Percentiles rank a stretch among this genome's conserved stretches.
These are phyloP conservation scores for Sebastes minor DNA, from an alignment of 2,797 vertebrate species.

Conservation along the genomic window DNA sequence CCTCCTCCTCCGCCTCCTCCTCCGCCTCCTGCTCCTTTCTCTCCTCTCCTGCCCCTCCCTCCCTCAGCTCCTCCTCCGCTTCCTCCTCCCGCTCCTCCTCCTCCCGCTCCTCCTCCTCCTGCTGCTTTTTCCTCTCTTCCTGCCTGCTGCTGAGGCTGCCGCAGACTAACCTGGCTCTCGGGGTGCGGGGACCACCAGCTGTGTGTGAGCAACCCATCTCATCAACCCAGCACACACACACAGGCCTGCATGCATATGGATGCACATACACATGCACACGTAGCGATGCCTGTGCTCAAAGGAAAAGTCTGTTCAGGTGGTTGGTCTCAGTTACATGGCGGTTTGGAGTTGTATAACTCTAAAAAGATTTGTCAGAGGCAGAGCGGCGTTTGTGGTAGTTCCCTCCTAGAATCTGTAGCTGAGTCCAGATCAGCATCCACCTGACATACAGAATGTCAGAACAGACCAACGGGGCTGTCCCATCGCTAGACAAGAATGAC, in stretches of 20 bases:
- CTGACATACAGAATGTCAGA: background rate
- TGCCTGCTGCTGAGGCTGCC: constrained; percentile 63
- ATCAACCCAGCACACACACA: constrained; percentile 36
- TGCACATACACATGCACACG: background rate
- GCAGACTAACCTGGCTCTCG: constrained; percentile 68
- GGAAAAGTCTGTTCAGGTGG: background rate
- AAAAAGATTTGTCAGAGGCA: background rate
- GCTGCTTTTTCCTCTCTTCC: constrained; percentile 66
- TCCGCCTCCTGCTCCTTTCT: constrained; percentile 3
- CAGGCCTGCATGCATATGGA: constrained; percentile 9
- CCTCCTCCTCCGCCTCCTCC: constrained; percentile 8
- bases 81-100: constrained; percentile 53
- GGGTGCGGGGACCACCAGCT: constrained; percentile 65
- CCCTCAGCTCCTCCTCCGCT: constrained; percentile 52
- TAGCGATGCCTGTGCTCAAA: background rate
- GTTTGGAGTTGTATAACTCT: background rate
- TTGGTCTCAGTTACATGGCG: background rate
- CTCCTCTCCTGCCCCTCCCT: background rate
- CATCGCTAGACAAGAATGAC: background rate
- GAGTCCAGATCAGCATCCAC: background rate
- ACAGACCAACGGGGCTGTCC: background rate
- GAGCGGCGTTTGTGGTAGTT: background rate
- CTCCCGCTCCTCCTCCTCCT: constrained; percentile 57
- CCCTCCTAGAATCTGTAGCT: background rate
- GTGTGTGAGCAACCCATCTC: constrained; percentile 71